phyloP scores from a whole-genome alignment of 2,797 vertebrate genomes.

The Pogonophryne albipinna region DNA sequence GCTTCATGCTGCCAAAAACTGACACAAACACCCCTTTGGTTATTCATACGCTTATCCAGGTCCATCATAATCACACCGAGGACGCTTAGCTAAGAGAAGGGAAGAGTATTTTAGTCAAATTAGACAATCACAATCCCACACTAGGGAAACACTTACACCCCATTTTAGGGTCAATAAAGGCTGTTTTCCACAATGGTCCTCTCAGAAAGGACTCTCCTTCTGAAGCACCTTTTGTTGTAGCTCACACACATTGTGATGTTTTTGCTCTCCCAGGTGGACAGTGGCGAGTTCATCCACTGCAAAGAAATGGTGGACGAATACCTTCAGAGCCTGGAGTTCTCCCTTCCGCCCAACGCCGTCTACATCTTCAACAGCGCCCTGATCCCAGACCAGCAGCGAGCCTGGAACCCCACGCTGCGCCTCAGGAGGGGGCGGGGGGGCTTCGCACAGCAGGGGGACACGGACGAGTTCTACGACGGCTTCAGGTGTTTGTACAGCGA shows the following conservation, averaged over 20 bases:
- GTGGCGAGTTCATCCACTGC: conserved; percentile 80
- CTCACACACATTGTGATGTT: not conserved
- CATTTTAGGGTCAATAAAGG: not conserved
- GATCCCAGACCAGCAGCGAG: conserved; percentile 53
- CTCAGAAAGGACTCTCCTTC: not conserved
- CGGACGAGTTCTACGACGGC: conserved; percentile 83
- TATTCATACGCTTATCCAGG: not conserved
- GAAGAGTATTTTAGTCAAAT: not conserved
- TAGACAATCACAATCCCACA: not conserved
- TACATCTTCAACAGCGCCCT: conserved; percentile 76
- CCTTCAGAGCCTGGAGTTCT: conserved; percentile 76
- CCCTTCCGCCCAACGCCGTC: conserved; percentile 74
- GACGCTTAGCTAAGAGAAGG: not conserved
- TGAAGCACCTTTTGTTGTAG: not conserved
- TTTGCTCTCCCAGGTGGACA: conserved; percentile 73
- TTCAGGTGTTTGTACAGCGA: conserved; percentile 79
- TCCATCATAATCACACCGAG: not conserved
- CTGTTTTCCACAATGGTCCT: not conserved
- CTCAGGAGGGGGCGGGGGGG: conserved; percentile 5
- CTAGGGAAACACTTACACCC: not conserved
- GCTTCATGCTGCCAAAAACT: not conserved
- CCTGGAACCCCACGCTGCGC: conserved; percentile 19
- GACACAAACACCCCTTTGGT: not conserved
- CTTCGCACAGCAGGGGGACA: conserved; percentile 39
- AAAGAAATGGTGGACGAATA: conserved; percentile 84